A percentile compares a stretch with the other conserved stretches of the same genome.
Conservation (phyloP, 2,888 invertebrate species). For the Anagyrus pseudococci region DNA sequence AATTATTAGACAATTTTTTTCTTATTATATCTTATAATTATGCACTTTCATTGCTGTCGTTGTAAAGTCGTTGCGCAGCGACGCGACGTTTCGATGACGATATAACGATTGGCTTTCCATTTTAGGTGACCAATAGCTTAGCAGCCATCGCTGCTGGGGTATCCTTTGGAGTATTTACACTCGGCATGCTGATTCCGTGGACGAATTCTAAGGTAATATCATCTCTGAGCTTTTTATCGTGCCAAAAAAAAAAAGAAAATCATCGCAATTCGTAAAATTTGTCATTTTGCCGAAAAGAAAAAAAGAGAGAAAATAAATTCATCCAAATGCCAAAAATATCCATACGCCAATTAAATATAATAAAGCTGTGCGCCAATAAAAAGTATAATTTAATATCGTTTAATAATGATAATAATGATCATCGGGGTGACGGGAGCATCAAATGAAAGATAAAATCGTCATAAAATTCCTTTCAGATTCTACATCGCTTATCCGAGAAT, state of each 20-base stretch:
- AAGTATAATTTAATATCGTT: no score
- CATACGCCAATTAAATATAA: no score
- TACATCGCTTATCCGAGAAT: conserved; percentile 9
- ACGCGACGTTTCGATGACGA: not conserved
- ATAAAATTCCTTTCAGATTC: conserved; percentile 32
- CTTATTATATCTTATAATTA: not conserved
- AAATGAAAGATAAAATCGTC: conserved; percentile 21
- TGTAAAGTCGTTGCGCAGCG: not conserved
- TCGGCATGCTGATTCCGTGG: conserved; percentile 85
- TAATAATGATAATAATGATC: no score
- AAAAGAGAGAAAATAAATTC: no score
- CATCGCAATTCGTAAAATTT: no score
- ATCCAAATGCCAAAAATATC: no score
- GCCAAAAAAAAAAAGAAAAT: not conserved
- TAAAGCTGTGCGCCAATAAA: no score
- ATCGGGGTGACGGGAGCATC: conserved; percentile 21
- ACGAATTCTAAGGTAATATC: conserved; percentile 72
- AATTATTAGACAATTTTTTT: conserved; percentile 45
- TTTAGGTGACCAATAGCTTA: conserved; percentile 72
- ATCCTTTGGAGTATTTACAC: conserved; percentile 81
- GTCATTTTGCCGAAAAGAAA: no score
- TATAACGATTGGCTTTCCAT: not conserved
- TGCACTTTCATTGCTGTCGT: not conserved
- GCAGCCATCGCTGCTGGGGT: conserved; percentile 86
- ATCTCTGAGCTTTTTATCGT: not conserved